A percentile compares a stretch with the other conserved stretches of the same genome.
Conservation (phyloP, 2,113 vertebrate species). For the Scomber colias region DNA sequence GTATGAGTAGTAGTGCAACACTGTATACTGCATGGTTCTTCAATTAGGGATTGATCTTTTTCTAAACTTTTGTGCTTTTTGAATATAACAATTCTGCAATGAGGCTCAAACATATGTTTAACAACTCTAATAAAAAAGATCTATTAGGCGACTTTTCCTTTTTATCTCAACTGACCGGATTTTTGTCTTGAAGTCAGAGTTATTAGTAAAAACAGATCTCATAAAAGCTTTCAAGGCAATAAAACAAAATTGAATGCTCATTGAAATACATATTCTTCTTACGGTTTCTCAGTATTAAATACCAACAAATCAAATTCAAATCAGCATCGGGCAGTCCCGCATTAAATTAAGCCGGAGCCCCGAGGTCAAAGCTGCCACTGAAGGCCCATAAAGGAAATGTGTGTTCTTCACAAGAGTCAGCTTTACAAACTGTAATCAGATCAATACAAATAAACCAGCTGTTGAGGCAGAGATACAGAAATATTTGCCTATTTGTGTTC, state of each 20-base stretch:
- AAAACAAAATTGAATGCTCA: background rate
- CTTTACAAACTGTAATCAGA: background rate
- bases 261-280: background rate
- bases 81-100: no score
- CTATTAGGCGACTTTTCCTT: background rate
- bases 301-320: conserved; percentile 27
- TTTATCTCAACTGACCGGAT: background rate
- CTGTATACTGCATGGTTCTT: background rate
- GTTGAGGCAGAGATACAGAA: no score
- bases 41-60: background rate
- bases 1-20: background rate
- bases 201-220: background rate
- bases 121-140: background rate
- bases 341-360: conserved; percentile 1
- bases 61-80: background rate
- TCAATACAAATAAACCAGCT: background rate
- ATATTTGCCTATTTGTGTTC: no score
- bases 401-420: background rate
- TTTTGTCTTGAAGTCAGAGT: background rate
- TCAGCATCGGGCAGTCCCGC: conserved; percentile 6
- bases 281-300: background rate
- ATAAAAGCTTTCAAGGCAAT: conserved; percentile 25
- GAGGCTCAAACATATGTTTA: no score
- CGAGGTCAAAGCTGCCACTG: background rate
- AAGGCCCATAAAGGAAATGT: background rate